Percentiles rank a stretch among this genome's conserved stretches.
phyloP scores from a whole-genome alignment of 2,888 invertebrate genomes.

The Teinopalpus imperialis region DNA sequence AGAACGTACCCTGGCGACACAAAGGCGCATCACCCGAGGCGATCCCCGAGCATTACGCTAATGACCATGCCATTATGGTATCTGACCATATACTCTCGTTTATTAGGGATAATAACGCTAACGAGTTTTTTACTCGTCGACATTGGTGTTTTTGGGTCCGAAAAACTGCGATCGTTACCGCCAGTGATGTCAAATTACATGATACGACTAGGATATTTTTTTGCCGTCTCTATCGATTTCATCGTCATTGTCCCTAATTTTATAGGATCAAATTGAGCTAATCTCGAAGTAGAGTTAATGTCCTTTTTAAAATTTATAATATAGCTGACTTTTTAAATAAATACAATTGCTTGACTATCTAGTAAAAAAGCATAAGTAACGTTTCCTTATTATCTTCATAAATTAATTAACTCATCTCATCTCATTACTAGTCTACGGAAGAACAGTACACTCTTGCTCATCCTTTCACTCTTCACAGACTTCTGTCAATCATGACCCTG shows the following conservation, averaged over 20 bases:
- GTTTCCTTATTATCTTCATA: too few relatives aligned
- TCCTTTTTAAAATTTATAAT: too few relatives aligned
- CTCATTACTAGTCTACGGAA: too few relatives aligned
- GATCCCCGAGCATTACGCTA: conserved; percentile 52
- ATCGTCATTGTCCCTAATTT: conserved; percentile 19
- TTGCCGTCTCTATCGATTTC: conserved; percentile 20
- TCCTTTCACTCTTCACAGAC: too few relatives aligned
- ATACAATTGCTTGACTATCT: too few relatives aligned
- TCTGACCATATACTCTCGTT: conserved; percentile 60
- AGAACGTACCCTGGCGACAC: conserved; percentile 47
- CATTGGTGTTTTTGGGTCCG: conserved; percentile 42
- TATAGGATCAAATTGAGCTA: conserved; percentile 10
- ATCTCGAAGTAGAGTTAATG: too few relatives aligned
- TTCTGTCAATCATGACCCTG: too few relatives aligned
- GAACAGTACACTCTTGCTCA: too few relatives aligned
- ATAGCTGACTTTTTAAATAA: too few relatives aligned
- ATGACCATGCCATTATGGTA: conserved; percentile 61
- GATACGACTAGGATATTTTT: conserved; percentile 43
- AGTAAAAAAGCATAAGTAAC: too few relatives aligned
- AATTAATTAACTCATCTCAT: too few relatives aligned
- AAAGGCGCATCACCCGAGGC: conserved; percentile 45
- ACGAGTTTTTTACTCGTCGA: conserved; percentile 66
- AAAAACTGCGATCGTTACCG: conserved; percentile 46
- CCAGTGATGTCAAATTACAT: conserved; percentile 55
- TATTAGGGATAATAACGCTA: conserved; percentile 70